These are phyloP conservation scores for Nephrocerus scutellatus DNA, from an alignment of 2,888 invertebrate species.

Conservation along the genomic window DNA sequence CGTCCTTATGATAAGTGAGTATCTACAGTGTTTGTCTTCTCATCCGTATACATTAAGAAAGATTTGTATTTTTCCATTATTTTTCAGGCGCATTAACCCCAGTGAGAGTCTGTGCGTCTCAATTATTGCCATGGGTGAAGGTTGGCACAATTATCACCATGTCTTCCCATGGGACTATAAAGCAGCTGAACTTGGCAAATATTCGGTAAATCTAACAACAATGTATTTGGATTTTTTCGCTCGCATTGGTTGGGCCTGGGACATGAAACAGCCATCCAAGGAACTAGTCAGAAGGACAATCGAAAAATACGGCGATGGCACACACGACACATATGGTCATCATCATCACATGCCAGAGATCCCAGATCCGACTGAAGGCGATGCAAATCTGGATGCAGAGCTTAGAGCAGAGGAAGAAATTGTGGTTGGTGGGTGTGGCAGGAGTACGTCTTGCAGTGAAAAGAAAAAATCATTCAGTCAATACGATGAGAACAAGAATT, in stretches of 20 bases:
- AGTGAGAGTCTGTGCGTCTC: constrained; percentile 70
- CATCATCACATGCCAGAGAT: constrained; percentile 38
- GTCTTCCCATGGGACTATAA: constrained; percentile 92
- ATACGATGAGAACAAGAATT: constrained; percentile 39
- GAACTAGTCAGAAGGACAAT: constrained; percentile 54
- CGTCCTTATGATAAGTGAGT: constrained; percentile 67
- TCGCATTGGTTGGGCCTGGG: constrained; percentile 68
- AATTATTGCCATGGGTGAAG: constrained; percentile 70
- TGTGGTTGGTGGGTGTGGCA: too few relatives aligned
- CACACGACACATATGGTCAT: constrained; percentile 30
- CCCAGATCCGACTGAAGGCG: constrained; percentile 34
- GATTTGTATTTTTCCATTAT: background rate
- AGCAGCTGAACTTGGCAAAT: constrained; percentile 73
- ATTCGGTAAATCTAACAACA: constrained; percentile 63
- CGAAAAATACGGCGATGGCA: constrained; percentile 49
- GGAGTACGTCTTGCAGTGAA: too few relatives aligned
- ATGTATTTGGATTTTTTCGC: constrained; percentile 62
- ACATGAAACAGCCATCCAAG: constrained; percentile 60
- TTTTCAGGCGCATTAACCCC: constrained; percentile 64
- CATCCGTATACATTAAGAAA: background rate
- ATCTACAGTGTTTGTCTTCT: constrained; percentile 3
- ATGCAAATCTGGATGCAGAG: constrained; percentile 37
- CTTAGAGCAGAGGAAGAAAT: too few relatives aligned
- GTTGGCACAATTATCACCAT: constrained; percentile 94
- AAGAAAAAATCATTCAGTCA: too few relatives aligned